These are phyloP conservation scores for Tupiocoris notatus DNA, from an alignment of 2,888 invertebrate species.

Conservation along the genomic window DNA sequence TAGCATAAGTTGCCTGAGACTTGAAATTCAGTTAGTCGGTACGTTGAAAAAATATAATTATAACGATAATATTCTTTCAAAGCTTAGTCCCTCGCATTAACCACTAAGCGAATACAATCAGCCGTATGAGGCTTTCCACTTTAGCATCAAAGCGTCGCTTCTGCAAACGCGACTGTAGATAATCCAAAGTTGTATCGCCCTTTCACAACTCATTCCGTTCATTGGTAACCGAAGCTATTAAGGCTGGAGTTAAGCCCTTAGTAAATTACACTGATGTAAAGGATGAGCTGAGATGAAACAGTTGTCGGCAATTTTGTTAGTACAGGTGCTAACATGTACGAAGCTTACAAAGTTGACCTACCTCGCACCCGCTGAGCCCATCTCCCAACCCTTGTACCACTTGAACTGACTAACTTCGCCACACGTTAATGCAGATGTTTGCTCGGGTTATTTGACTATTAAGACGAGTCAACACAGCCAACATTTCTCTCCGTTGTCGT, in stretches of 20 bases:
- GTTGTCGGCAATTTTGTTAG: neutral
- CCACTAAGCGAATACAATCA: too few species aligned
- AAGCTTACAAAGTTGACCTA: neutral
- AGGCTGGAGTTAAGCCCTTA: neutral
- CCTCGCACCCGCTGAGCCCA: neutral
- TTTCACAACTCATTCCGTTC: too few species aligned
- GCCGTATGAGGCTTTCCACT: too few species aligned
- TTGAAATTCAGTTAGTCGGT: too few species aligned
- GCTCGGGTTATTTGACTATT: conserved; percentile 24
- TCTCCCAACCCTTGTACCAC: conserved; percentile 1
- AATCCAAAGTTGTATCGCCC: too few species aligned
- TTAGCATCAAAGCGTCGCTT: too few species aligned
- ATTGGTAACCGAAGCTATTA: neutral
- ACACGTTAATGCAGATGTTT: conserved; percentile 19
- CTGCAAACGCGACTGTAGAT: too few species aligned
- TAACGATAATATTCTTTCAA: too few species aligned
- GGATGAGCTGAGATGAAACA: neutral
- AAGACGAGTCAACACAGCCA: conserved; percentile 15
- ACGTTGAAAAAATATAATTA: too few species aligned
- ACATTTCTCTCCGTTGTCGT: neutral
- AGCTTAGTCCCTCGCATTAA: too few species aligned
- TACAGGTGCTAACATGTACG: neutral
- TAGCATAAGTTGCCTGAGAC: too few species aligned
- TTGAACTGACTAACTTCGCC: conserved; percentile 22
- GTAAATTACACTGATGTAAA: neutral